Base-by-base conservation (phyloP, 2,888 invertebrate species). In the Hermaeophaga mercurialis region DNA sequence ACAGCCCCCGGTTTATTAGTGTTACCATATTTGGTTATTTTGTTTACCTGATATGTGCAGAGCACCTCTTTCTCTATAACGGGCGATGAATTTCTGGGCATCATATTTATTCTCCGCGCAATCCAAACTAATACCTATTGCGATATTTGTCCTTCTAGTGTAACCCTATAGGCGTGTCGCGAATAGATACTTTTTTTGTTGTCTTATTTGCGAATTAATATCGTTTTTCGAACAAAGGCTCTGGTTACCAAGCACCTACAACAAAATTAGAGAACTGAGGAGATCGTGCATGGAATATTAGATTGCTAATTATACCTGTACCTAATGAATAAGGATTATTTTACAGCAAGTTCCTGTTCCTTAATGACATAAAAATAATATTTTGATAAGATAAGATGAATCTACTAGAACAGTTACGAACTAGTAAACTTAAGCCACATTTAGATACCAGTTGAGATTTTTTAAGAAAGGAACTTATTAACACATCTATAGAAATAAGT, bases 21-120 rank as follows among this genome's bases (percentile, higher is more conserved):
- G 6, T 22, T 22, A 22, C 4, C 22, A 22, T 6, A 22, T 22
- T 22, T 22, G 3, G 6, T 22, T 22, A 5, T 36, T 44, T 38
- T 5, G 22, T 22, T 26, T 78, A 88, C 87, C 82, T 87, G 84
- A 69, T 87, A 86, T 36, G 86, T 85, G 67, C 86, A 86, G 66
- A 83, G 79, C 68, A 83, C 82, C 66, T 87, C 82, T 75, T 84
- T 87, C 76, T 87, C 86, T 75, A 86, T 84, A 69, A 85, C 77
- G 44, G 86, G 85, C 65, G 81, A 82, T 65, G 84, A 85, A 76
- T 86, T 86, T 78, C 84, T 83, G 69, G 85, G 83, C 69, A 77
- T 76, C 76, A 78, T 78, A 71, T 75, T 74, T 31, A 41, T 7
- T 19, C 50, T 39, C 31, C 41, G 39, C 12, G 52, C 52, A 58